Conservation (phyloP, 2,888 invertebrate genomes). For the Scelioninae gen. 2 region DNA sequence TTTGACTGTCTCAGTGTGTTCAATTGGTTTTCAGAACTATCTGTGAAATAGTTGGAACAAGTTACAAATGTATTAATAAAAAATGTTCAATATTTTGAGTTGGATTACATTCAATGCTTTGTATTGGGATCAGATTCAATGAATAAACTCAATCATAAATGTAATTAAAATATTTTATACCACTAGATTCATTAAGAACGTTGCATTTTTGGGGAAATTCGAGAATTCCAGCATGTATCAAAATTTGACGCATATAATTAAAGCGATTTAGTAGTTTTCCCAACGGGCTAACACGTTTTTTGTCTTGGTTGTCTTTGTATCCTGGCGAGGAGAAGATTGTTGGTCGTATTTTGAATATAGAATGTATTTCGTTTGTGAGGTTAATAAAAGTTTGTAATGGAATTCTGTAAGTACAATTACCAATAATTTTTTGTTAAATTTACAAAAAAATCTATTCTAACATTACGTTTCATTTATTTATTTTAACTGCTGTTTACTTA, state of each 20-base stretch:
- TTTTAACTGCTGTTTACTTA: too few relatives aligned
- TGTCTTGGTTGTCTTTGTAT: background rate
- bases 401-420: too few relatives aligned
- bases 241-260: conserved; percentile 16
- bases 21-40: background rate
- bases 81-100: too few relatives aligned
- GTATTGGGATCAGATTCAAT: too few relatives aligned
- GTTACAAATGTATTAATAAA: too few relatives aligned
- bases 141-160: conserved; percentile 4
- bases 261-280: conserved; percentile 20
- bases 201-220: conserved; percentile 2
- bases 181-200: background rate
- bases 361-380: conserved; percentile 3
- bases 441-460: too few relatives aligned
- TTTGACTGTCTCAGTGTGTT: background rate
- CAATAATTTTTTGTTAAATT: too few relatives aligned
- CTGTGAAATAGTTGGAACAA: background rate
- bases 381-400: conserved; percentile 5
- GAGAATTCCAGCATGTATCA: conserved; percentile 8
- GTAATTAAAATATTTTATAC: background rate
- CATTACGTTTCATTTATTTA: too few relatives aligned
- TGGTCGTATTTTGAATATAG: conserved; percentile 7
- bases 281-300: conserved; percentile 9
- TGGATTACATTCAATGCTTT: too few relatives aligned
- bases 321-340: conserved; percentile 10